These are phyloP conservation scores for Drosophila pachea DNA, from an alignment of 1,140 invertebrate species.

Conservation along the genomic window DNA sequence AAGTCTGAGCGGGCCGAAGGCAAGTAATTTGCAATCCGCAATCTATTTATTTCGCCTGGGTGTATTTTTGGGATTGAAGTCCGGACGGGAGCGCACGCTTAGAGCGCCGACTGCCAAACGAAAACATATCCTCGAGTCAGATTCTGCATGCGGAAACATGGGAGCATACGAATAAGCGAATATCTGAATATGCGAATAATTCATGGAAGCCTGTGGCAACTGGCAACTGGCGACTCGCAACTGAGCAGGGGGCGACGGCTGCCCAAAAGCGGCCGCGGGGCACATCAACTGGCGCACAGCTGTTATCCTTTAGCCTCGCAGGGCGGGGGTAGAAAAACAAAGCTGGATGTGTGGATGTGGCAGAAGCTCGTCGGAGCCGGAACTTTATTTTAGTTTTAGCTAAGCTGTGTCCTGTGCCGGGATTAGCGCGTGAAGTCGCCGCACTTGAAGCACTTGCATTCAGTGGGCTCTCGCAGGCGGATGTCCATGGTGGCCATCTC, in stretches of 20 bases:
- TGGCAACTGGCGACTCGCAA: conserved; percentile 7
- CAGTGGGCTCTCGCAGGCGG: conserved; percentile 89
- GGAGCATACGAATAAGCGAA: no score
- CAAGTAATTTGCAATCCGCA: no score
- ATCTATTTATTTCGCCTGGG: neutral
- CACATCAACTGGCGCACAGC: conserved; percentile 6
- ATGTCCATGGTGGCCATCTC: conserved; percentile 87
- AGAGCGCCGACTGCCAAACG: neutral
- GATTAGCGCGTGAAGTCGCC: conserved; percentile 85
- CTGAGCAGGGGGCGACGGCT: conserved; percentile 4
- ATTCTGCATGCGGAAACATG: neutral
- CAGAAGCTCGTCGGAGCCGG: conserved; percentile 11
- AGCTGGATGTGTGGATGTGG: conserved; percentile 4
- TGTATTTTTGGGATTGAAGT: neutral
- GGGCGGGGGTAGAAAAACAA: neutral
- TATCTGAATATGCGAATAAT: neutral
- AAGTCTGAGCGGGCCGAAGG: no score
- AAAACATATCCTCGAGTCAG: neutral
- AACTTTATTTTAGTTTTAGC: conserved; percentile 29
- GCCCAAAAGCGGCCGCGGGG: neutral
- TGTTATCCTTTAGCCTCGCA: neutral
- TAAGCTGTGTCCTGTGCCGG: neutral
- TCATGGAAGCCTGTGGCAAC: neutral
- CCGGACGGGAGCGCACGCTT: neutral
- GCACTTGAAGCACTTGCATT: conserved; percentile 94